A percentile compares a stretch with the other conserved stretches of the same genome.
phyloP scores from a whole-genome alignment of 2,888 invertebrate genomes.

The Pyralis farinalis region DNA sequence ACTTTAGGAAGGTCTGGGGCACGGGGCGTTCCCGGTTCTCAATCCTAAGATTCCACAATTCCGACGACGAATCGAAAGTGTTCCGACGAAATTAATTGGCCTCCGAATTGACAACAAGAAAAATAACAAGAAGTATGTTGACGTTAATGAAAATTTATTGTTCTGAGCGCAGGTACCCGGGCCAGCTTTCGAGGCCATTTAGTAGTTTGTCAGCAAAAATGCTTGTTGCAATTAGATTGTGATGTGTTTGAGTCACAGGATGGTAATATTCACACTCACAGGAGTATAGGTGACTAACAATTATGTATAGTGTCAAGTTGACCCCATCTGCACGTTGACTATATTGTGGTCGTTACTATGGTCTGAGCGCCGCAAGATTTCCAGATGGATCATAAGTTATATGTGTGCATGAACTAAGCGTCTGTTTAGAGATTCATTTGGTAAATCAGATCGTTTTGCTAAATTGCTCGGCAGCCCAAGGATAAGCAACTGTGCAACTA shows the following conservation, averaged over 20 bases:
- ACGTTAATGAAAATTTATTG: conserved; percentile 48
- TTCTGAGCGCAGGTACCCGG: conserved; percentile 2
- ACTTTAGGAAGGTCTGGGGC: conserved; percentile 16
- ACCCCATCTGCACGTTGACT: too few relatives aligned
- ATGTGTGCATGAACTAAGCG: too few relatives aligned
- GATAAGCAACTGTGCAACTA: too few relatives aligned
- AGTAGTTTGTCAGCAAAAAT: background rate
- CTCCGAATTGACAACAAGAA: conserved; percentile 39
- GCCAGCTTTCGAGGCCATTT: background rate
- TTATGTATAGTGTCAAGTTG: too few relatives aligned
- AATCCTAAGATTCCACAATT: conserved; percentile 34
- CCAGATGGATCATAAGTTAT: too few relatives aligned
- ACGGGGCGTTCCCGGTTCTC: conserved; percentile 27
- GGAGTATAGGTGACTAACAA: too few relatives aligned
- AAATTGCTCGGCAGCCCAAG: too few relatives aligned
- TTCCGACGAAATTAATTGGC: conserved; percentile 47
- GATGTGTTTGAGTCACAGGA: background rate
- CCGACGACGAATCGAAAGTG: conserved; percentile 50
- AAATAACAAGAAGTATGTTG: conserved; percentile 33
- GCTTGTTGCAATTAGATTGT: background rate
- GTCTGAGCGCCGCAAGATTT: too few relatives aligned
- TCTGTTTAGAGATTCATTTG: too few relatives aligned
- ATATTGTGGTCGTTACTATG: too few relatives aligned
- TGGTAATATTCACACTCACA: too few relatives aligned
- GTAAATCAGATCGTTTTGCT: too few relatives aligned